These are phyloP conservation scores for Orchesella flavescens DNA, from an alignment of 2,888 invertebrate species.

Conservation along the genomic window DNA sequence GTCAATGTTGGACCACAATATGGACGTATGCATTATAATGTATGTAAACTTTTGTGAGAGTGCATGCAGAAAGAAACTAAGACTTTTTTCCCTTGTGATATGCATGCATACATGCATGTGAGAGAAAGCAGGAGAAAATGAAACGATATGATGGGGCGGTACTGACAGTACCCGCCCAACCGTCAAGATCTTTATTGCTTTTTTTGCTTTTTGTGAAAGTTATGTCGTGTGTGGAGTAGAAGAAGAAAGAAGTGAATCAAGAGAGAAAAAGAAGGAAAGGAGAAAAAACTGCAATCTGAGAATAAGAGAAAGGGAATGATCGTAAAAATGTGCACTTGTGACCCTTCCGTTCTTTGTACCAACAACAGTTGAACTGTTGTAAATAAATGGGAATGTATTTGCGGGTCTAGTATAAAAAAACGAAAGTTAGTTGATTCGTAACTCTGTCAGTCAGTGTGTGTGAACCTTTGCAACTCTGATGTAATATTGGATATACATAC, in stretches of 20 bases:
- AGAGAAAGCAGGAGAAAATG: constrained; percentile 40
- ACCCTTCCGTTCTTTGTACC: constrained; percentile 58
- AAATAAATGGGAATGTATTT: constrained; percentile 46
- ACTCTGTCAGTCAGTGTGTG: constrained; percentile 29
- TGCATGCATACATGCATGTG: constrained; percentile 1
- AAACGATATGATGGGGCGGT: constrained; percentile 54
- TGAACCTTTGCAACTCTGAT: neutral
- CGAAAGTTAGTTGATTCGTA: constrained; percentile 26
- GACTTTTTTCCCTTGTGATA: neutral
- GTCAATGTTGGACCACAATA: no score
- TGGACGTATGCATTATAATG: neutral
- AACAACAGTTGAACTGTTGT: constrained; percentile 33
- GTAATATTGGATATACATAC: neutral
- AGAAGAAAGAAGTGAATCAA: constrained; percentile 30
- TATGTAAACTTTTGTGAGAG: neutral
- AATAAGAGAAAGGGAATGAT: constrained; percentile 54
- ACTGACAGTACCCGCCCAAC: constrained; percentile 59
- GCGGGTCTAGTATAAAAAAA: neutral
- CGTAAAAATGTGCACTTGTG: constrained; percentile 62
- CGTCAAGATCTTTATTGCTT: constrained; percentile 64
- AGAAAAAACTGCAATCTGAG: constrained; percentile 38
- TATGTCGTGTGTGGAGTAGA: constrained; percentile 13
- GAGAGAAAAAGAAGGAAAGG: no score
- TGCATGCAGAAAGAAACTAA: neutral
- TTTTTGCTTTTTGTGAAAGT: constrained; percentile 36